Evolutionary conservation across 2,113 vertebrate genomes (phyloP), one percentile per base, ranked within the genome.

Genomic region (Candoia aspera): DNA sequence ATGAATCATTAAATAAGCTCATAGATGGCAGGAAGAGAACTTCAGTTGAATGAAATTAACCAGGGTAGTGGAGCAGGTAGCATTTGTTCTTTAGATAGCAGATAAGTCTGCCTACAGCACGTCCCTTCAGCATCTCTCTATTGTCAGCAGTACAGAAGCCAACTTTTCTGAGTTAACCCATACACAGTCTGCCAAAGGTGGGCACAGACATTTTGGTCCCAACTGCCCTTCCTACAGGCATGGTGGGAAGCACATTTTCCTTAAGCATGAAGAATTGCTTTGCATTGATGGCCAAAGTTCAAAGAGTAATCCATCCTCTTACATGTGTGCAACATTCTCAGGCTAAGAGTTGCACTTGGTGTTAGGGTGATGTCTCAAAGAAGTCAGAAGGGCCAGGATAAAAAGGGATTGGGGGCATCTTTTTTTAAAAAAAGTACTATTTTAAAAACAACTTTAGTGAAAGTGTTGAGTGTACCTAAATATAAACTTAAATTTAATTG

Each of bases 1-100:
- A 29, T n/a, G 94, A 92, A 29, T 89, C 95, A 79, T 92, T 94
- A 93, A 88, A 68, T 49, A 2, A 54, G 87, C 49, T 73, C 95
- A 90, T 33, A 92, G 94, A 92, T 92, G 58, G 86, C 1, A n/a
- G 33, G 42, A 62, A 2, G 26, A 93, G 86, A 86, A 59, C 5
- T 62, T 37, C 92, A 55, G 85, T 33, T 42, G 23, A 33, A 26
- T 88, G 42, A 59, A 88, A 13, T 33, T 59, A 23, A 91, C 53
- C 9, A 53, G 8, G 83, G 29, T 83, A 29, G 33, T 0, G 42
- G 91, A 60, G 86, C 19, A 12, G 26, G 42, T 54, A 59, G 37
- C 23, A 4, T 37, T 88, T 0, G 83, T 62, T 53, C 0, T 57
- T 88, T 88, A 3, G 1, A n/a, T 33, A 0, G 24, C 37, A 9